Percentiles rank a stretch among this genome's conserved stretches.
Conservation (phyloP, 2,888 invertebrate species). For the Cinara cedri region DNA sequence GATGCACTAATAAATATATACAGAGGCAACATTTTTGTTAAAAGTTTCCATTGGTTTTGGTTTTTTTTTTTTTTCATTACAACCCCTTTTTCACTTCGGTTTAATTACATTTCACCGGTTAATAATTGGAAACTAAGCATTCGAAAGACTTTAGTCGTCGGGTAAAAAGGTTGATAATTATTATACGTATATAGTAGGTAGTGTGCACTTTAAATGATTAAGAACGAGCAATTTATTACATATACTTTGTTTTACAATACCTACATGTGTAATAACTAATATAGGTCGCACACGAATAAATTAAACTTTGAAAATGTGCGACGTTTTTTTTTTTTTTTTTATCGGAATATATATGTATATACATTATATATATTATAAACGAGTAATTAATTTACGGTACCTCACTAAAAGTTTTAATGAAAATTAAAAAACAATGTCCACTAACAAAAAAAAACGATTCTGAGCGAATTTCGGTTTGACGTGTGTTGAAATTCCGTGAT, state of each 20-base stretch:
- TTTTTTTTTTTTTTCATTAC: neutral
- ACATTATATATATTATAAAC: too few relatives aligned
- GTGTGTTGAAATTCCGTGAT: too few relatives aligned
- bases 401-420: too few relatives aligned
- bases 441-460: too few relatives aligned
- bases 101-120: slow-evolving; percentile 46
- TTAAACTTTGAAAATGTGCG: neutral
- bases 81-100: slow-evolving; percentile 33
- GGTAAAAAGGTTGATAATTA: slow-evolving; percentile 22
- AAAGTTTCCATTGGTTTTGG: slow-evolving; percentile 43
- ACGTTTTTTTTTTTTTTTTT: too few relatives aligned
- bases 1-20: slow-evolving; percentile 51
- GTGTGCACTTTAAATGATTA: neutral
- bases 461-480: too few relatives aligned
- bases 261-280: neutral
- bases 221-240: neutral
- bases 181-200: neutral
- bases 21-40: slow-evolving; percentile 14
- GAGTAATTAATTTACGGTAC: too few relatives aligned
- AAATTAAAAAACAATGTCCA: too few relatives aligned
- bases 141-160: neutral
- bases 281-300: neutral
- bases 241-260: neutral
- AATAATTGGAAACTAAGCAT: slow-evolving; percentile 45
- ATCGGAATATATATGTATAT: too few relatives aligned